Evolutionary conservation across 1,140 invertebrate genomes (phyloP).

Genomic region (Ostrea edulis): DNA sequence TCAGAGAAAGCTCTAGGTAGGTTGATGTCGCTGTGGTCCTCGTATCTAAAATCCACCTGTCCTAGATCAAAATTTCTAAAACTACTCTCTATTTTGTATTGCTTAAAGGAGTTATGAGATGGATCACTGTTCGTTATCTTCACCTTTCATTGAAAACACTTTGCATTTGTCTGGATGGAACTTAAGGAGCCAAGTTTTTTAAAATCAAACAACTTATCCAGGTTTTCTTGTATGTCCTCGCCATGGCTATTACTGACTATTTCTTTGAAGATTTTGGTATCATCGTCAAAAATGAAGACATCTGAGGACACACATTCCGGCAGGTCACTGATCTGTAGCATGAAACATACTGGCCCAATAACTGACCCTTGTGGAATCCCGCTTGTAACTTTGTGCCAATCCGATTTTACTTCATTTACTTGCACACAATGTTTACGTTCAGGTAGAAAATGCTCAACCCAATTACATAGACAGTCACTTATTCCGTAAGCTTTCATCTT

Average conservation of each 20-base stretch:
- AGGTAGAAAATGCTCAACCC: slow-evolving; percentile 57
- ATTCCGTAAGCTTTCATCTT: slow-evolving; percentile 43
- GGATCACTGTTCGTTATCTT: too few species aligned
- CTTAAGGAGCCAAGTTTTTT: slow-evolving; percentile 45
- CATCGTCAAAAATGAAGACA: slow-evolving; percentile 57
- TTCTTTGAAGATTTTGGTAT: slow-evolving; percentile 52
- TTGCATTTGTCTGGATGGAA: too few species aligned
- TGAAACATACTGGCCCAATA: too few species aligned
- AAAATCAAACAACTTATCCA: slow-evolving; percentile 47
- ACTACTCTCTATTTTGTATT: too few species aligned
- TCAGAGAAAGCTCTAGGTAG: too few species aligned
- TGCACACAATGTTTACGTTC: slow-evolving; percentile 55
- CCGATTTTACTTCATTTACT: slow-evolving; percentile 46
- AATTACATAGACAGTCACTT: slow-evolving; percentile 23
- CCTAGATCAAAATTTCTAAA: too few species aligned
- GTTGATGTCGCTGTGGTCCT: too few species aligned
- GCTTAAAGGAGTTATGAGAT: too few species aligned
- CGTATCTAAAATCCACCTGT: too few species aligned
- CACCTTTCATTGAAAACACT: too few species aligned
- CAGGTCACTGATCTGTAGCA: slow-evolving; percentile 65
- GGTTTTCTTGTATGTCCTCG: slow-evolving; percentile 38
- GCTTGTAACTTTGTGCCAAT: slow-evolving; percentile 39
- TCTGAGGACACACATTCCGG: slow-evolving; percentile 26
- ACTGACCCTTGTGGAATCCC: too few species aligned
- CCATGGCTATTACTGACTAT: slow-evolving; percentile 14